Base-by-base conservation (phyloP, 2,113 vertebrate genomes). In the Chroicocephalus ridibundus region DNA sequence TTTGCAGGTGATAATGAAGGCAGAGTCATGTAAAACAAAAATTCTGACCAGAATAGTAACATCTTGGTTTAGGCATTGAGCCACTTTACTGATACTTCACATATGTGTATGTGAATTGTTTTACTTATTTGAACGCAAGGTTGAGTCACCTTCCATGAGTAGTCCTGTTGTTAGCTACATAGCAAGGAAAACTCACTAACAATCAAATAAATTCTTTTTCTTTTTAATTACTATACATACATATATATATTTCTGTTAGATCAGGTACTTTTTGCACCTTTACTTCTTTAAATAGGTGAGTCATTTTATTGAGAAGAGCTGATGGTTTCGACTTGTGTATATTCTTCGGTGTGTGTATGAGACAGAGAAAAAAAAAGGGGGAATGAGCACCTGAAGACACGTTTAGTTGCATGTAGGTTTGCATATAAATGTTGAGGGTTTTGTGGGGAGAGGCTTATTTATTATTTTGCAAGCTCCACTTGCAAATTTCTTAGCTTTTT, bases 1-100 rank as follows among this genome's bases (percentile, higher is more conserved):
- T 62, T 83, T 92, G n/a, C 38, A 19, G 44, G 55, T 95, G 77
- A 71, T 94, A 94, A 93, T 82, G 61, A 93, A 64, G 21, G n/a
- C 32, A 91, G 31, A 71, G 15, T 64, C 42, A 51, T 32, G 42
- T 7, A 62, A 75, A 94, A 54, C 29, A 76, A 38, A 47, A 62
- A 36, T 75, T 81, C 29, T 78, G 54, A 75, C 7, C 31, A 75
- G 27, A 71, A 68, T 88, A 64, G 22, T 74, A 66, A 46, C 15
- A 42, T 25, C 44, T 95, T 84, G 32, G 15, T 40, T 11, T 86
- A 64, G 87, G 21, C 12, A 11, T n/a, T 11, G 1, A 6, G 18
- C 6, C 6, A 20, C 7, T 93, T 85, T 40, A 27, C 31, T 80
- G 52, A 69, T 75, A 69, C 13, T 77, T 83, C 19, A 52, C 20